Conservation (phyloP, 2,888 invertebrate species). For the Pyrochroa serraticornis region DNA sequence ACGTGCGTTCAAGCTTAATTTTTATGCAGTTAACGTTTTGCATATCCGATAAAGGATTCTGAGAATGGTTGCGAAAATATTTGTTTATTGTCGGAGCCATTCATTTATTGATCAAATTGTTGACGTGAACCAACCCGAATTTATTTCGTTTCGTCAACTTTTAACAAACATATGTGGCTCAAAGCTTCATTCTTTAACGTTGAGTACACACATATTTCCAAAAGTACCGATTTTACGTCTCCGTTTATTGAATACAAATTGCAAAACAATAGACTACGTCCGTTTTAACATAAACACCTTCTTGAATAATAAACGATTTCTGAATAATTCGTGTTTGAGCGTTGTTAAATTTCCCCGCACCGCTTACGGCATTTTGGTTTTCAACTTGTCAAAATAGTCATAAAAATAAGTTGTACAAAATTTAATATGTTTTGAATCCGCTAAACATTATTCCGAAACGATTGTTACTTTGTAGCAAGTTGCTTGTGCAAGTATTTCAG, state of each 20-base stretch:
- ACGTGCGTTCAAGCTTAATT: constrained; percentile 42
- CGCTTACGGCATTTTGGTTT: background rate
- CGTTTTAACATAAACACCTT: constrained; percentile 34
- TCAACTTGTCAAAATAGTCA: background rate
- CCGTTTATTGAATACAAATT: constrained; percentile 38
- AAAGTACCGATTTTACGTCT: constrained; percentile 29
- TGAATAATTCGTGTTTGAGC: constrained; percentile 30
- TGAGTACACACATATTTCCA: constrained; percentile 23
- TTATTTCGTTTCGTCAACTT: constrained; percentile 11
- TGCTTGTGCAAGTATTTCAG: constrained; percentile 37
- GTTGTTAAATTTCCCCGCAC: constrained; percentile 27
- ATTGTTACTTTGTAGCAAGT: constrained; percentile 7
- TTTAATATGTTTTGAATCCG: background rate
- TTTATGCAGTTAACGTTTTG: constrained; percentile 49
- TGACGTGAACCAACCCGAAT: background rate
- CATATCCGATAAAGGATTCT: constrained; percentile 50
- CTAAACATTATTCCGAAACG: background rate
- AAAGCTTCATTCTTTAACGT: constrained; percentile 7
- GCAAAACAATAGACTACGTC: constrained; percentile 39
- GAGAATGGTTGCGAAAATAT: constrained; percentile 43
- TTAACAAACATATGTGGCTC: constrained; percentile 12
- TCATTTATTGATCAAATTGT: constrained; percentile 12
- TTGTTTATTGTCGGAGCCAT: constrained; percentile 33
- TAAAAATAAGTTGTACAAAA: background rate
- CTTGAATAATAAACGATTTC: constrained; percentile 36